Evolutionary conservation across 1,140 invertebrate species (phyloP), one percentile per base, ranked within the genome.

Genomic region (Nylanderia fulva): DNA sequence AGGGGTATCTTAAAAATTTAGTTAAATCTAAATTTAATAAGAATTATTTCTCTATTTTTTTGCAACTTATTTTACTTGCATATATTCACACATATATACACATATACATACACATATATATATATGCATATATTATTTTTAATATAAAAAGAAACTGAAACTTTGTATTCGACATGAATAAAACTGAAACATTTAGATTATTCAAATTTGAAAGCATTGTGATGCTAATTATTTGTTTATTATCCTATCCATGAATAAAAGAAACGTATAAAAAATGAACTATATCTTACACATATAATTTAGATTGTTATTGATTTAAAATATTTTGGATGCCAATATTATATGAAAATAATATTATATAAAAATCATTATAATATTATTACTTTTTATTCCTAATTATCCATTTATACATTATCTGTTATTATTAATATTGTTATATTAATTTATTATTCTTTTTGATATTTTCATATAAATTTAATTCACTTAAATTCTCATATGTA

Each of bases 151-250:
- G 1, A 61, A 61, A 48, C 61, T 76, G 0, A 76, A n/a, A n/a
- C n/a, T 45, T 61, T 61, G 7, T 61, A 76, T 61, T 76, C 24
- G 56, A 27, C 6, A 45, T 45, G 6, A n/a, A 61, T 42, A 61
- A 76, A 56, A 76, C 56, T 61, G 54, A 60, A 39, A 11, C 3
- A 27, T 54, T 36, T 72, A 21, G 9, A 56, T 74, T 74, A 13
- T 58, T 69, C 21, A 13, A 72, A 54, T 56, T 56, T 24, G 11
- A 33, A 72, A 36, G 27, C 3, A 68, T 68, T 72, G 33, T 52
- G 52, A 33, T 54, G n/a, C 9, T 71, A 71, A n/a, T 33, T 36
- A 54, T 11, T 45, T 36, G 9, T 36, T n/a, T 4, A 8, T 63
- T 63, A n/a, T 3, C 2, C 39, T 68, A 36, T 63, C 0, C 39